phyloP scores from a whole-genome alignment of 2,113 vertebrate genomes.

The Glaucidium brasilianum region DNA sequence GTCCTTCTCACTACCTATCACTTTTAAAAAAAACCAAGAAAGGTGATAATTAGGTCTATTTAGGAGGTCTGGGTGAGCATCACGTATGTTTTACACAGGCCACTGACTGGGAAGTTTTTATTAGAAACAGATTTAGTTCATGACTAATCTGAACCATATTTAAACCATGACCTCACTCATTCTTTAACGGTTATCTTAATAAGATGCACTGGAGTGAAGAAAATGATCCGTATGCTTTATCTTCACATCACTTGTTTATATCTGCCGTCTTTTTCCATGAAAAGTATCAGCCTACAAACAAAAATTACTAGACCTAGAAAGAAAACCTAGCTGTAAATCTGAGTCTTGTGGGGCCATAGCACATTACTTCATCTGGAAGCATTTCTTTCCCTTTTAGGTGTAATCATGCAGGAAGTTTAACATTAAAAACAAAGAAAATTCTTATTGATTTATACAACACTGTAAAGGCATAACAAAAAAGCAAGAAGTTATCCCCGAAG shows the following conservation, averaged over 20 bases:
- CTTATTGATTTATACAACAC: not conserved
- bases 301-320: not conserved
- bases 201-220: not conserved
- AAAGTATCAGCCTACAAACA: not conserved
- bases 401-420: not conserved
- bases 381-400: not conserved
- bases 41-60: not conserved
- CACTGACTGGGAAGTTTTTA: not conserved
- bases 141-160: constrained; percentile 16
- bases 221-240: not conserved
- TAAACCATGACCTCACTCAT: not conserved
- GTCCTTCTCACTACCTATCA: not conserved
- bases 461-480: not conserved
- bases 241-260: not conserved
- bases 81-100: not conserved
- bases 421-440: not conserved
- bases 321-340: not conserved
- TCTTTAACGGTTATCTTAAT: not conserved
- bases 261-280: not conserved
- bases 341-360: not conserved
- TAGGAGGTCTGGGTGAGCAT: not conserved
- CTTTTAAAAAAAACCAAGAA: not conserved
- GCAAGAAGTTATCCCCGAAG: not conserved
- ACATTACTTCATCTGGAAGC: not conserved
- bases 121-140: not conserved